Base-by-base conservation (phyloP, 1,140 invertebrate species). In the Calephelis virginiensis region DNA sequence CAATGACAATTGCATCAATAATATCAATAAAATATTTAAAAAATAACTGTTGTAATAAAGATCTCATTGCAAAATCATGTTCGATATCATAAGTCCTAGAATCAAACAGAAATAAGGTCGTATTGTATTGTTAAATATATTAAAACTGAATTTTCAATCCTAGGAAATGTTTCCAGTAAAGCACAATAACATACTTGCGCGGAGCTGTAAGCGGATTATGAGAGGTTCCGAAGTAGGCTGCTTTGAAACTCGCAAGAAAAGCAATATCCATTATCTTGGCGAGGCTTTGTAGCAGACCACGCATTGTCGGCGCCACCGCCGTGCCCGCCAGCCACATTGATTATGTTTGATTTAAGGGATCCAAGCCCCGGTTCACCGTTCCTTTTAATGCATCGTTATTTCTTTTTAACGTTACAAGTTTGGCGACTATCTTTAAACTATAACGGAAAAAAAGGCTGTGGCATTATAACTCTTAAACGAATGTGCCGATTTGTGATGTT, bases 231-330 rank as follows among this genome's bases (percentile, higher is more conserved):
- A 84, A 86, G 85, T 86, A 86, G 86, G 82, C 79, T 83, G 83
- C 86, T 89, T 85, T 86, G 82, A 85, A 87, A 86, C 84, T 86
- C 78, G 76, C 83, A 83, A 85, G n/a, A n/a, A n/a, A n/a, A n/a
- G n/a, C n/a, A n/a, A n/a, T n/a, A n/a, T n/a, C n/a, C n/a, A n/a
- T n/a, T n/a, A n/a, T n/a, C n/a, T n/a, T n/a, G n/a, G n/a, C n/a
- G n/a, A n/a, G n/a, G n/a, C n/a, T n/a, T n/a, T 88, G 83, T 86
- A 72, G 73, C 71, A 71, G 77, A 74, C 72, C 76, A 74, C 68
- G 78, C 76, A 81, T 85, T 82, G 81, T 85, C 70, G 76, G 75
- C 71, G 14, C 48, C 49, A 56, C 53, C 53, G 53, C 53, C 53
- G 17, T 56, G 53, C 53, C 53, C 53, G 28, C 14, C 53, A 56